Evolutionary conservation across 2,113 vertebrate species (phyloP).

Genomic region (Burhinus bistriatus): DNA sequence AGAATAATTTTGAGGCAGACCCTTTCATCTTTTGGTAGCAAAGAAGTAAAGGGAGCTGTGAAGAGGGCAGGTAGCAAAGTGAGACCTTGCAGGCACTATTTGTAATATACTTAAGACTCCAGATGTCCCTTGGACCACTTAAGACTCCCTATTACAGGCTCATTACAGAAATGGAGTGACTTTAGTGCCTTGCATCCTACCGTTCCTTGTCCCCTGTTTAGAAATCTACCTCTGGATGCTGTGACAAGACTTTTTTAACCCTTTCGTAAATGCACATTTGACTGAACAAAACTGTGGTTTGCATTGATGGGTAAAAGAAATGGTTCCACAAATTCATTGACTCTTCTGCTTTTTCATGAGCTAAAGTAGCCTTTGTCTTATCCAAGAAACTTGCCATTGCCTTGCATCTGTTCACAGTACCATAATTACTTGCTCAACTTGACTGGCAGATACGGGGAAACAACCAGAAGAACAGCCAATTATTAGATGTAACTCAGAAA

Average conservation of each 20-base stretch:
- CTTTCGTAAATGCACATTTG: not conserved
- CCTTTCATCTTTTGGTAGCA: not conserved
- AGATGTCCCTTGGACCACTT: not conserved
- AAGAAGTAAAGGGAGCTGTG: not conserved
- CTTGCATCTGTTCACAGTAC: not conserved
- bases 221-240: not conserved
- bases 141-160: not conserved
- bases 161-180: not conserved
- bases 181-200: not conserved
- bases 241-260: not conserved
- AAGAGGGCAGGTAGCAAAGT: not conserved
- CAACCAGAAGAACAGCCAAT: not conserved
- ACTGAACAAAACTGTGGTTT: not conserved
- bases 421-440: not conserved
- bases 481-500: not conserved
- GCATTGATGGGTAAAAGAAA: not conserved
- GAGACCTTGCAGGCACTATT: not conserved
- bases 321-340: not conserved
- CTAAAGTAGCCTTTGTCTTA: not conserved
- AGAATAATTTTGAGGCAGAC: not conserved
- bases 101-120: not conserved
- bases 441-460: not conserved
- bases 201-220: not conserved
- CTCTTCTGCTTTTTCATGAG: not conserved
- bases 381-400: not conserved